A percentile compares a stretch with the other conserved stretches of the same genome.
These are phyloP conservation scores for Trichonephila clavipes DNA, from an alignment of 1,140 invertebrate species.

Conservation along the genomic window DNA sequence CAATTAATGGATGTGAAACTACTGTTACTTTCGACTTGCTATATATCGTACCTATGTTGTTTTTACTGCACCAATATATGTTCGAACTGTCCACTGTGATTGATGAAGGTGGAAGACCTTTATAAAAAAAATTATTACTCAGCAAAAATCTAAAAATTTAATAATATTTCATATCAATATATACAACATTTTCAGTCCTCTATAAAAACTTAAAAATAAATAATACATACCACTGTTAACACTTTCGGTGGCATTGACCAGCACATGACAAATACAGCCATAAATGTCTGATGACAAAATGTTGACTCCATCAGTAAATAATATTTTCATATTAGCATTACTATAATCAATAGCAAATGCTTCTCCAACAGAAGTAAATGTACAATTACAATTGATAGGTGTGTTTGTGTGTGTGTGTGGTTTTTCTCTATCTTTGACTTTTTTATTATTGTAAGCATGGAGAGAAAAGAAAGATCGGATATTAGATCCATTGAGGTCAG, in stretches of 20 bases:
- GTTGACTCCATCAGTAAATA: constrained; percentile 85
- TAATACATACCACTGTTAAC: constrained; percentile 72
- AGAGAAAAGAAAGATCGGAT: constrained; percentile 84
- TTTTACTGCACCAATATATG: constrained; percentile 83
- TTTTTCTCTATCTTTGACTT: constrained; percentile 48
- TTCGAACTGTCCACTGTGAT: constrained; percentile 80
- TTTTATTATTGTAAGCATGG: background rate
- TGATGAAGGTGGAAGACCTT: constrained; percentile 81
- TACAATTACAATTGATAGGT: constrained; percentile 83
- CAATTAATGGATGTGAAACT: constrained; percentile 78
- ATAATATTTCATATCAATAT: too few species aligned
- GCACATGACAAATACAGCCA: constrained; percentile 86
- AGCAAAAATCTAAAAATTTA: too few species aligned
- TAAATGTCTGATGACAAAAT: constrained; percentile 86
- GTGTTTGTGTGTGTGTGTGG: too few species aligned
- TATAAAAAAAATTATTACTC: background rate
- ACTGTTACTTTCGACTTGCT: constrained; percentile 84
- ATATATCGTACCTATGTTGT: constrained; percentile 84
- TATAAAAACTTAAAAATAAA: background rate
- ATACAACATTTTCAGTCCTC: too few species aligned
- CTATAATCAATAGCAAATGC: constrained; percentile 87
- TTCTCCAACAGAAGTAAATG: constrained; percentile 84
- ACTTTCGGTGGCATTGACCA: constrained; percentile 82
- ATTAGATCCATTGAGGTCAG: constrained; percentile 83
- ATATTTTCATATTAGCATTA: constrained; percentile 84